These are phyloP conservation scores for Sebastes paucispinis DNA, from an alignment of 2,797 vertebrate genomes.

Conservation along the genomic window DNA sequence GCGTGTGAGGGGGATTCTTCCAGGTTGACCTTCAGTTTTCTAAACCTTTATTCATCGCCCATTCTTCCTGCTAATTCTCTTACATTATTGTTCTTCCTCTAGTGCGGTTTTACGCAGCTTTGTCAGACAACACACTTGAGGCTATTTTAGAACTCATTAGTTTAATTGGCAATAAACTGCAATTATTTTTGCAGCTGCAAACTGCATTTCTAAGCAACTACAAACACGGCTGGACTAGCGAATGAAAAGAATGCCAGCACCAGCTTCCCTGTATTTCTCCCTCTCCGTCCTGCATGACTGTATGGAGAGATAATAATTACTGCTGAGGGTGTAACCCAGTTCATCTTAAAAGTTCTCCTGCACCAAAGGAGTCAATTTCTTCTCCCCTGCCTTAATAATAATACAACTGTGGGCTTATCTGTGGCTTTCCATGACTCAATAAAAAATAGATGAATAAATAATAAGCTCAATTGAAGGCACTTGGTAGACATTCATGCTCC, in stretches of 20 bases:
- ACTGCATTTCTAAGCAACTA: conserved; percentile 63
- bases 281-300: conserved; percentile 36
- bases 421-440: conserved; percentile 66
- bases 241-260: conserved; percentile 65
- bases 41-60: conserved; percentile 27
- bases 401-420: conserved; percentile 64
- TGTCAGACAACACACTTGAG: conserved; percentile 77
- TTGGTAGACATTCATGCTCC: conserved; percentile 60
- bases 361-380: conserved; percentile 66
- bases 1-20: neutral
- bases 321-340: conserved; percentile 55
- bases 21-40: conserved; percentile 46
- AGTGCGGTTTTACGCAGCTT: conserved; percentile 58
- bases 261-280: conserved; percentile 50
- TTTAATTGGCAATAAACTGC: conserved; percentile 85
- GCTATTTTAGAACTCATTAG: conserved; percentile 84
- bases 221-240: conserved; percentile 57
- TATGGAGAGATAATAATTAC: conserved; percentile 71
- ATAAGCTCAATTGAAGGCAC: conserved; percentile 70
- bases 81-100: conserved; percentile 31
- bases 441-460: conserved; percentile 78
- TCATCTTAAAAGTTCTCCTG: conserved; percentile 59
- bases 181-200: conserved; percentile 83
- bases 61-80: conserved; percentile 35
- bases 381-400: conserved; percentile 62